These are phyloP conservation scores for Phocides pigmalion DNA, from an alignment of 1,140 invertebrate species.

Conservation along the genomic window DNA sequence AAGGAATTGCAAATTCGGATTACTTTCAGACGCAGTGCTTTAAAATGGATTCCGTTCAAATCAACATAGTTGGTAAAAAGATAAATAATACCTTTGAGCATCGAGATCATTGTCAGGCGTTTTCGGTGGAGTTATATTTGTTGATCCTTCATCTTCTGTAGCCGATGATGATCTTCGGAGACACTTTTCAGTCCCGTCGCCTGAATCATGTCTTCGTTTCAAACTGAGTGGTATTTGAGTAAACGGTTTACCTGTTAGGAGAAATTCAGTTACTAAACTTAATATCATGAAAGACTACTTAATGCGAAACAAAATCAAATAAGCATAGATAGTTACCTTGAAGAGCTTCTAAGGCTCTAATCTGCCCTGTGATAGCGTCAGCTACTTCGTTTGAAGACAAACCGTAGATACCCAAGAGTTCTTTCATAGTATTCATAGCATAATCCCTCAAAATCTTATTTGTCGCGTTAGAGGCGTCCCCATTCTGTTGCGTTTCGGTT, in stretches of 20 bases:
- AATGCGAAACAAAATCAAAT: no score
- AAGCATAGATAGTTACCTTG: conserved; percentile 70
- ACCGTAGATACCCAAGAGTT: conserved; percentile 89
- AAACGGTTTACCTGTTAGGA: conserved; percentile 68
- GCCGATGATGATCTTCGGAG: conserved; percentile 73
- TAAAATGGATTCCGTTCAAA: no score
- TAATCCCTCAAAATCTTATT: conserved; percentile 86
- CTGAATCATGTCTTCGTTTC: conserved; percentile 71
- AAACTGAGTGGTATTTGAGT: conserved; percentile 73
- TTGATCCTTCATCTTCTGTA: conserved; percentile 76
- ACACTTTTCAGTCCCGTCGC: conserved; percentile 65
- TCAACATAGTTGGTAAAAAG: conserved; percentile 2
- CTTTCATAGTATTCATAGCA: conserved; percentile 90
- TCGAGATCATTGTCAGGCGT: conserved; percentile 77
- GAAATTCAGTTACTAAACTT: not conserved
- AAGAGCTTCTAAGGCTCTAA: conserved; percentile 80
- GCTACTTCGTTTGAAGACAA: conserved; percentile 85
- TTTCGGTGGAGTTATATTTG: conserved; percentile 78
- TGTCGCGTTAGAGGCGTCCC: conserved; percentile 67
- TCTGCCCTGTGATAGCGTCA: conserved; percentile 84
- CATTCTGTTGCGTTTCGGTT: conserved; percentile 70
- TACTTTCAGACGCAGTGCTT: no score
- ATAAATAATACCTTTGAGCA: conserved; percentile 61
- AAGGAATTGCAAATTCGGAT: no score
- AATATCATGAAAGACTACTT: no score